Evolutionary conservation across 2,113 vertebrate genomes (phyloP), one percentile per base, ranked within the genome.

Genomic region (Pollachius pollachius): DNA sequence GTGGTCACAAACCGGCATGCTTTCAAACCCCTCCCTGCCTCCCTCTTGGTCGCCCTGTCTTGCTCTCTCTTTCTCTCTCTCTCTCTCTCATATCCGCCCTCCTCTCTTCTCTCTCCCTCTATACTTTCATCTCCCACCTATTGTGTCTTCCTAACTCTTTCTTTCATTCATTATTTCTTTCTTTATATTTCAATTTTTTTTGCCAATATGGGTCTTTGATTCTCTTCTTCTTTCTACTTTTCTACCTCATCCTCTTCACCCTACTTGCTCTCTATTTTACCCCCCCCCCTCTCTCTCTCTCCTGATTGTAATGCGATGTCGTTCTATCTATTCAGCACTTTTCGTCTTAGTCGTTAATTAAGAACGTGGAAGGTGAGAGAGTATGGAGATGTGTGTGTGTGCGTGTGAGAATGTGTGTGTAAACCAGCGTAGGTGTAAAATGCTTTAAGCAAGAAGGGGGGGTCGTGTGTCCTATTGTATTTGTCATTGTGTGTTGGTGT

Each of bases 321-420:
- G 85, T 89, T 88, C 79, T 85, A 83, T 81, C 81, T 77, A 78
- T 89, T 90, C 89, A 90, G 89, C 89, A 90, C 62, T 90, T 90
- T 89, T 87, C 73, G 73, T 76, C 61, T 81, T 77, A 85, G 77
- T 84, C 84, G 81, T 90, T 90, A 89, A 90, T 90, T 89, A 90
- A 89, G 85, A 86, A 84, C 69, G 87, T 81, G 82, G 84, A 89
- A 89, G 88, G 88, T 89, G 86, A 84, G 83, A 69, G 76, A 81
- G 74, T 77, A 74, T 75, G 72, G 78, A 77, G 77, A 11, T 34
- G 70, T 70, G 13, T 74, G 73, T 61, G 71, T 69, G 71, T 79
- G 41, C 12, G 41, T 48, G 41, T 48, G 41, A 11, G 41, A 11
- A 13, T 77, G 73, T 60, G 62, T 69, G 71, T 52, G 74, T 73